Evolutionary conservation across 2,113 vertebrate species (phyloP), one percentile per base, ranked within the genome.

Genomic region (Tautogolabrus adspersus): DNA sequence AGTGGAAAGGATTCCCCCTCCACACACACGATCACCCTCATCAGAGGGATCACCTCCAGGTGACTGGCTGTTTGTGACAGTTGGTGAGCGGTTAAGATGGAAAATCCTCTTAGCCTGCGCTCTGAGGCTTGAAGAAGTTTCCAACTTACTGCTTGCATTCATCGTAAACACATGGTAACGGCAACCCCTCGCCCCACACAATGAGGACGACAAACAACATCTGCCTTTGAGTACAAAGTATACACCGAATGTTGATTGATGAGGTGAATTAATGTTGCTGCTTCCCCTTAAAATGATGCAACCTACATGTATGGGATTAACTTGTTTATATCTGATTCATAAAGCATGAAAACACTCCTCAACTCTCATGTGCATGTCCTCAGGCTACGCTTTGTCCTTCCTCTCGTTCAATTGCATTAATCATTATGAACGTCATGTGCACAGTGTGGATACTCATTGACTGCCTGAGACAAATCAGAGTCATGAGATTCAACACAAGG

Each of bases 101-200:
- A 91, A 92, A 93, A 93, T 90, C 93, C 85, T 92, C 90, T 92
- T 90, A 87, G 40, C 51, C 22, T 9, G n/a, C 46, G 57, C 66
- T 63, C n/a, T 9, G 51, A 59, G 58, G 52, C 58, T 66, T 40
- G 26, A 38, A 59, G 71, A 44, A 74, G 49, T 81, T 64, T 47
- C 60, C 40, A 37, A 52, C 72, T 82, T 22, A 71, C 52, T 47
- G 51, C 56, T 37, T 13, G 8, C 66, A 49, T 11, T 34, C 61
- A 44, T 62, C 12, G 38, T 40, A 12, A 62, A 64, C 60, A 81
- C 79, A 79, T 74, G 83, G 12, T 37, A 34, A 81, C 46, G 34
- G 26, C 47, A 47, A 78, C 64, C 72, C 42, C 56, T 40, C 52
- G 52, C 8, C 42, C 40, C 30, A 10, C 65, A 37, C 71, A 58